Evolutionary conservation across 2,888 invertebrate genomes (phyloP).

Genomic region (Chesias legatella): DNA sequence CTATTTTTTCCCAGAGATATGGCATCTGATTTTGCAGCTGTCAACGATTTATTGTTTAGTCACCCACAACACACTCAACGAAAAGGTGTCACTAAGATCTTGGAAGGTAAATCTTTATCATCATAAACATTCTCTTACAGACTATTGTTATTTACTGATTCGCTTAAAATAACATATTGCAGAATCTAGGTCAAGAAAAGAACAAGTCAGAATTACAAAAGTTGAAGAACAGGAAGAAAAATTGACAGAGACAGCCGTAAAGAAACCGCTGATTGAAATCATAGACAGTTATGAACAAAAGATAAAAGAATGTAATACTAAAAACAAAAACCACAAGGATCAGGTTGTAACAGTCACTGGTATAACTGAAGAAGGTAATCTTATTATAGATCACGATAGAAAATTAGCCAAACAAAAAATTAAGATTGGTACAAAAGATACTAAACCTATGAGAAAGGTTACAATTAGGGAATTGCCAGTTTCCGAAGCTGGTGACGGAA

Average conservation of each 20-base stretch:
- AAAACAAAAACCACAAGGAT: conserved; percentile 18
- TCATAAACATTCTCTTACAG: neutral
- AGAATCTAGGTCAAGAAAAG: conserved; percentile 35
- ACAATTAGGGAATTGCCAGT: conserved; percentile 37
- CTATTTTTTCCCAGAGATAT: conserved; percentile 41
- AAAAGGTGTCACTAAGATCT: conserved; percentile 34
- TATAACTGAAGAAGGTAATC: conserved; percentile 39
- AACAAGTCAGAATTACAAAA: conserved; percentile 36
- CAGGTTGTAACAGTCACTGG: conserved; percentile 30
- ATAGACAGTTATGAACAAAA: conserved; percentile 42
- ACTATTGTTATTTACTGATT: too few species aligned
- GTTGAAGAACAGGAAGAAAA: conserved; percentile 33
- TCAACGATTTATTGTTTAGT: conserved; percentile 54
- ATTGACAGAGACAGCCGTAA: conserved; percentile 33
- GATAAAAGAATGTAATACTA: conserved; percentile 26
- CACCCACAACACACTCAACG: conserved; percentile 42
- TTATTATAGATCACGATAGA: conserved; percentile 48
- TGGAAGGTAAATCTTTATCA: conserved; percentile 38
- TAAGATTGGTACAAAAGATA: conserved; percentile 6
- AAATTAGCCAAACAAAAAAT: conserved; percentile 40
- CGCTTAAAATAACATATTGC: conserved; percentile 4
- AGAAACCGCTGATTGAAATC: conserved; percentile 58
- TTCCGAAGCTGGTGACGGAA: conserved; percentile 20
- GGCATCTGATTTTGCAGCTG: conserved; percentile 43
- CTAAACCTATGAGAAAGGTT: conserved; percentile 36